Evolutionary conservation across 2,797 vertebrate genomes (phyloP), one percentile per base, ranked within the genome.

Genomic region (Carapus acus): DNA sequence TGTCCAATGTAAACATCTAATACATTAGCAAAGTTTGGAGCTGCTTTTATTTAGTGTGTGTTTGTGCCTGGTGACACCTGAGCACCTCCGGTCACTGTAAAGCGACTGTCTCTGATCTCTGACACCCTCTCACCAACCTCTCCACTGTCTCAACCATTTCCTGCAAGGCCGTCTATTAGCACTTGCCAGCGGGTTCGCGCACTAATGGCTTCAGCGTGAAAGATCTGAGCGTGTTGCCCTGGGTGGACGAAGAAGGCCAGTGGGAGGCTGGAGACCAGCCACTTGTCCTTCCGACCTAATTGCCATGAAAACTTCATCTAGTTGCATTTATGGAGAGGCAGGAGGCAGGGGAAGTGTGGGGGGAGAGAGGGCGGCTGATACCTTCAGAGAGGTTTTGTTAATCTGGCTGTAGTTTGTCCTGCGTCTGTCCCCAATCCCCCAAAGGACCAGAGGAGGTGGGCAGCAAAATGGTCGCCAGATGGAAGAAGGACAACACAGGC

Each of bases 381-480:
- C 67, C 71, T 70, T 78, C 62, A 74, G 71, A 78, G 69, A 57
- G 76, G 67, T 71, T 83, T 82, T 78, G 78, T 79, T 74, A 83
- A 79, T 67, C 64, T 74, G 67, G 58, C 43, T 58, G 49, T 40
- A 53, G 61, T 43, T 65, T 50, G 33, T 43, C 55, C 16, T 53
- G 34, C 44, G 48, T 43, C 53, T 45, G 49, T 67, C 75, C 58
- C 51, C 6, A 15, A 46, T 52, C 57, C 47, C 76, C 62, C 69
- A 5, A 13, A 75, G 73, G 74, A 59, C 54, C 60, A 49, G 33
- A 38, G 21, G 67, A 69, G 65, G 65, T 61, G 58, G 47, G 51
- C 67, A 75, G 62, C 69, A 74, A 85, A 84, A 86, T 81, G 78
- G 78, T 69, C 81, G 79, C 74, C 71, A 84, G 69, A 85, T 76